Evolutionary conservation across 2,797 vertebrate genomes (phyloP), one percentile per base, ranked within the genome.

Genomic region (Poecilia velifera): DNA sequence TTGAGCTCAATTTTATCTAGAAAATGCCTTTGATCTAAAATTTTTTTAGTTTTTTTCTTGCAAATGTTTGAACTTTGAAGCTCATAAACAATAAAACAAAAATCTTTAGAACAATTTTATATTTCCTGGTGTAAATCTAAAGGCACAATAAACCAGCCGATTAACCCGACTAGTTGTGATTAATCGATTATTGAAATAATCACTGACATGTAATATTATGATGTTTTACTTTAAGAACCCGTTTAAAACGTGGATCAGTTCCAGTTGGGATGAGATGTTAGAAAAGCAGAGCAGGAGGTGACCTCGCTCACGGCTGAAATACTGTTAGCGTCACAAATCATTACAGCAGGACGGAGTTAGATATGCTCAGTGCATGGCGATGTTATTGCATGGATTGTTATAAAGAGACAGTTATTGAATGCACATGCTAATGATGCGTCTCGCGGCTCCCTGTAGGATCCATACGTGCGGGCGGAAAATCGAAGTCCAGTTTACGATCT

Each of bases 281-380:
- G 1, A 47, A 73, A 57, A 28, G 75, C 6, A 43, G 28, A 82
- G 77, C 80, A 51, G 16, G 75, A 87, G 88, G 85, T 86, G 90
- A 92, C 90, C 90, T 91, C 85, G 84, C 89, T 82, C 73, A 39
- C 73, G 89, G 91, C 78, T 81, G 28, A 84, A 84, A 78, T 45
- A 81, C 9, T 6, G 55, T 83, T 13, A 72, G 72, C 76, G 80
- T 84, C 82, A 45, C 22, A 51, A 76, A 34, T 68, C 39, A 64
- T 75, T 57, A 12, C 68, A 9, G 71, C 28, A 41, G 70, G 70
- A 57, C 28, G 39, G 71, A 80, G 57, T n/a, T 16, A 41, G 41
- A 80, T 28, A 73, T 62, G 62, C 73, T 74, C 51, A 70, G 73
- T 31, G 39, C n/a, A 82, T 41, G 76, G 55, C 77, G 81, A 41